These are phyloP conservation scores for Steinernema carpocapsae DNA, from an alignment of 2,888 invertebrate species.

Conservation along the genomic window DNA sequence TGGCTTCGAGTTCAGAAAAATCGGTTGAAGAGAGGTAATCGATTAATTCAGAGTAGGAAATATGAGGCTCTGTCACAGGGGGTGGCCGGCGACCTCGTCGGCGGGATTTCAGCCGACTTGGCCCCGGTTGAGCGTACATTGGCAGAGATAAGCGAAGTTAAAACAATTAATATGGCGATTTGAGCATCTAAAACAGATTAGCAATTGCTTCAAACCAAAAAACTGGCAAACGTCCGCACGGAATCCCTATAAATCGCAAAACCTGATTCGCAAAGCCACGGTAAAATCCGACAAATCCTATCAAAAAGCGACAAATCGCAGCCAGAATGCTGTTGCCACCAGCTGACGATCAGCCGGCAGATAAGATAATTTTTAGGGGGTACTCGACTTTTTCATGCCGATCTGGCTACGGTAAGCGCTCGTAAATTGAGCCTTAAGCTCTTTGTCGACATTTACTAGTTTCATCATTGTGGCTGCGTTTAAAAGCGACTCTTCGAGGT, in stretches of 20 bases:
- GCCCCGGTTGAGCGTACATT: constrained; percentile 10
- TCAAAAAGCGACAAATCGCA: no score
- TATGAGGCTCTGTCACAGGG: neutral
- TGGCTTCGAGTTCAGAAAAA: neutral
- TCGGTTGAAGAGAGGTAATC: neutral
- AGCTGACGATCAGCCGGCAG: neutral
- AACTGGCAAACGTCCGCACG: no score
- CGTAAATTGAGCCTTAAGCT: neutral
- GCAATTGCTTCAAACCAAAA: no score
- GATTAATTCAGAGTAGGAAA: neutral
- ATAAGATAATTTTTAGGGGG: neutral
- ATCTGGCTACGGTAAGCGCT: neutral
- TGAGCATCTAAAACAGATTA: neutral
- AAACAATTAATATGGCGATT: neutral
- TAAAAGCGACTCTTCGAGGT: constrained; percentile 1
- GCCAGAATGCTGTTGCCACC: neutral
- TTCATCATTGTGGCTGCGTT: constrained; percentile 13
- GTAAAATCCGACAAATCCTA: no score
- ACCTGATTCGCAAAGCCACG: no score
- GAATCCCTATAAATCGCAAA: no score
- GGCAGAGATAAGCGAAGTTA: no score
- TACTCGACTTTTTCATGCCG: neutral
- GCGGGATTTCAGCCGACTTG: neutral
- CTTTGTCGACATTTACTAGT: neutral
- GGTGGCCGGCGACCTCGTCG: constrained; percentile 9